phyloP scores from a whole-genome alignment of 2,797 vertebrate genomes.

The Emydoidea blandingii region DNA sequence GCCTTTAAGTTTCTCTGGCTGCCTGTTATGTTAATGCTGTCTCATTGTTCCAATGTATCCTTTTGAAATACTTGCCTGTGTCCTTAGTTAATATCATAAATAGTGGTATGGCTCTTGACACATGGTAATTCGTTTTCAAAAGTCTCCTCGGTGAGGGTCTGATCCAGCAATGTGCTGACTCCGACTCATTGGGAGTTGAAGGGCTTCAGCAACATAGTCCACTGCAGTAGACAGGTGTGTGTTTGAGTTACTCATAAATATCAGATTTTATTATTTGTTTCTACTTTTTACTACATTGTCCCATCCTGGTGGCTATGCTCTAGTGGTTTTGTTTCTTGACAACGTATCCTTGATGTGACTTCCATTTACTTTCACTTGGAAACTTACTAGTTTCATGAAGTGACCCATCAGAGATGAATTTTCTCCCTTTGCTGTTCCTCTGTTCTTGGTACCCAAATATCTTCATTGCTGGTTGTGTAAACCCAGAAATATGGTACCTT shows the following conservation, averaged over 20 bases:
- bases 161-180: slow-evolving; percentile 50
- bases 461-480: background rate
- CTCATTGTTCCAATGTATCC: slow-evolving; percentile 38
- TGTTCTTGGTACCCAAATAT: slow-evolving; percentile 28
- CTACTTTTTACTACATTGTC: background rate
- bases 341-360: background rate
- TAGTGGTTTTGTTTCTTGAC: slow-evolving; percentile 37
- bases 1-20: slow-evolving; percentile 48
- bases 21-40: slow-evolving; percentile 31
- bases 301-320: background rate
- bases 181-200: slow-evolving; percentile 57
- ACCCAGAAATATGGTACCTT: background rate
- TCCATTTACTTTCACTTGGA: slow-evolving; percentile 46
- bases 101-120: slow-evolving; percentile 49
- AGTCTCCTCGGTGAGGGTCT: slow-evolving; percentile 41
- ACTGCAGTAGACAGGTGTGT: slow-evolving; percentile 29
- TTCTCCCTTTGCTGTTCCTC: slow-evolving; percentile 34
- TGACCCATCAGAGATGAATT: slow-evolving; percentile 37
- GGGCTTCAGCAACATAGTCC: slow-evolving; percentile 51
- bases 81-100: slow-evolving; percentile 41
- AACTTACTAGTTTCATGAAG: slow-evolving; percentile 27
- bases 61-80: slow-evolving; percentile 60
- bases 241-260: background rate
- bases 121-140: slow-evolving; percentile 27
- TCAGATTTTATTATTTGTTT: background rate